These are phyloP conservation scores for Phoxinus dragarum DNA, from an alignment of 2,797 vertebrate species.

Conservation along the genomic window DNA sequence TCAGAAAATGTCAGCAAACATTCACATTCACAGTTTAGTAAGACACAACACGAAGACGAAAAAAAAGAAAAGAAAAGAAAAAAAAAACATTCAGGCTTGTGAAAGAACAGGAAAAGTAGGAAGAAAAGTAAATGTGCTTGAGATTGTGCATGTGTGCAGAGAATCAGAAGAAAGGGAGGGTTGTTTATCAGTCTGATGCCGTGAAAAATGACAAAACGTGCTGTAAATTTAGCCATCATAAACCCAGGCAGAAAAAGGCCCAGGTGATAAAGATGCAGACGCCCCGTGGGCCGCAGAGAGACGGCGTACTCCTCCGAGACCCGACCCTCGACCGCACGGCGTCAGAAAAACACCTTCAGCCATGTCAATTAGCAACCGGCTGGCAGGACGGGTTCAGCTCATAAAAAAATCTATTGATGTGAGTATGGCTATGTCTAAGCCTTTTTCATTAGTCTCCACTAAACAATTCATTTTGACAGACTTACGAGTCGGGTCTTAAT, in stretches of 20 bases:
- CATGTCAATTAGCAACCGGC: constrained; percentile 51
- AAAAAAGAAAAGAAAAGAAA: not conserved
- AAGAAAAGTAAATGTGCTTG: not conserved
- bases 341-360: constrained; percentile 33
- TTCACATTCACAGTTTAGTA: constrained; percentile 31
- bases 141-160: not conserved
- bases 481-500: constrained; percentile 60
- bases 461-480: constrained; percentile 66
- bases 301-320: not conserved
- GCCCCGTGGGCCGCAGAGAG: not conserved
- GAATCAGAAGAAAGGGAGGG: not conserved
- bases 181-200: constrained; percentile 36
- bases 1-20: constrained; percentile 11
- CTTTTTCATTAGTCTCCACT: constrained; percentile 58
- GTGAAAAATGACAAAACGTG: constrained; percentile 43
- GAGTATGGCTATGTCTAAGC: constrained; percentile 37
- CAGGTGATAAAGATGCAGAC: constrained; percentile 37
- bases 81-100: no score
- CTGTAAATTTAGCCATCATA: constrained; percentile 42
- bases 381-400: constrained; percentile 24
- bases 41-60: constrained; percentile 9
- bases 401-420: constrained; percentile 45
- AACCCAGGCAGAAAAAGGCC: constrained; percentile 39
- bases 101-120: not conserved
- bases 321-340: constrained; percentile 30